Evolutionary conservation across 2,888 invertebrate genomes (phyloP).

Genomic region (Dolomedes plantarius): DNA sequence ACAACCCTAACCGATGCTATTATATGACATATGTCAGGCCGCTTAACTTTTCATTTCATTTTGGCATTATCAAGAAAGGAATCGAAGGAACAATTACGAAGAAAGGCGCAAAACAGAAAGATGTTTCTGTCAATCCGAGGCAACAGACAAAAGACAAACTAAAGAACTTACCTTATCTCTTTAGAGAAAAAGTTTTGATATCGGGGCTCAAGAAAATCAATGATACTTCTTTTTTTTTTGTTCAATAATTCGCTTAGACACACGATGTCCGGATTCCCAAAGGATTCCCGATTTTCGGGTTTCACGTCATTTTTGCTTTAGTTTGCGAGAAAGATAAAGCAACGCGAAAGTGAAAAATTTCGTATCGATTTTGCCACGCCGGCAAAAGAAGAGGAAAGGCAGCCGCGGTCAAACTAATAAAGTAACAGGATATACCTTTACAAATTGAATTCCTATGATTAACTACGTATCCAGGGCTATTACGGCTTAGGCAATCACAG

Average conservation of each 20-base stretch:
- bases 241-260: slow-evolving; percentile 57
- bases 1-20: no score
- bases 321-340: neutral
- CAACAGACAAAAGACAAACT: neutral
- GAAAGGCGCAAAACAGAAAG: neutral
- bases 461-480: no score
- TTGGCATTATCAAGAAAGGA: slow-evolving; percentile 14
- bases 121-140: neutral
- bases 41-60: slow-evolving; percentile 51
- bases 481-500: no score
- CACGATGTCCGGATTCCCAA: slow-evolving; percentile 41
- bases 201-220: slow-evolving; percentile 43
- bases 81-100: neutral
- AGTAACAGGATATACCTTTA: neutral
- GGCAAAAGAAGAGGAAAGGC: neutral
- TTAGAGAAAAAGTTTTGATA: slow-evolving; percentile 56
- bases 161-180: slow-evolving; percentile 35
- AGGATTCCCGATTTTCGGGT: slow-evolving; percentile 35
- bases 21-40: slow-evolving; percentile 45
- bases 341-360: neutral
- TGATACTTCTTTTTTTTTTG: slow-evolving; percentile 30
- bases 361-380: no score
- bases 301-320: slow-evolving; percentile 1
- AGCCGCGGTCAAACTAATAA: neutral
- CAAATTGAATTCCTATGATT: neutral